These are phyloP conservation scores for Itoplectis maculator DNA, from an alignment of 2,888 invertebrate genomes.

Conservation along the genomic window DNA sequence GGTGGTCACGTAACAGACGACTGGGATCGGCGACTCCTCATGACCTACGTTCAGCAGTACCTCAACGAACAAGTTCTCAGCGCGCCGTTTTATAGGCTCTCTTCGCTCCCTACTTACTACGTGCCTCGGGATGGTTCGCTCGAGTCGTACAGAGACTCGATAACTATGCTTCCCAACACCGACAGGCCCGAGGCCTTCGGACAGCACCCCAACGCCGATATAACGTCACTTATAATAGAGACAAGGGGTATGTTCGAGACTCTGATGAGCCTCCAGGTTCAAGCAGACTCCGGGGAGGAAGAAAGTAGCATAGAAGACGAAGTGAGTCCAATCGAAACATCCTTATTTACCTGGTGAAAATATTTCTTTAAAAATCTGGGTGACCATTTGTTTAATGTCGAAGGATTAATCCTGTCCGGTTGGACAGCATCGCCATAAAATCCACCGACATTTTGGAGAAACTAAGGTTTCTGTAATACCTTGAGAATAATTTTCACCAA, in stretches of 20 bases:
- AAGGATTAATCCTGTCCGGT: too few species aligned
- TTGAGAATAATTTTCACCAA: too few species aligned
- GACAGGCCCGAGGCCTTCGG: slow-evolving; percentile 96
- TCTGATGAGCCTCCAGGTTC: slow-evolving; percentile 91
- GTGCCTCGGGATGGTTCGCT: slow-evolving; percentile 93
- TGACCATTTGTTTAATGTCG: too few species aligned
- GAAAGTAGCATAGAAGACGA: slow-evolving; percentile 90
- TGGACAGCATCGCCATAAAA: too few species aligned
- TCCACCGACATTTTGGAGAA: too few species aligned
- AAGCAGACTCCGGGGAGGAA: slow-evolving; percentile 86
- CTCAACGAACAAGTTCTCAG: slow-evolving; percentile 90
- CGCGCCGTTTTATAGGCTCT: slow-evolving; percentile 90
- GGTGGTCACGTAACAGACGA: slow-evolving; percentile 94
- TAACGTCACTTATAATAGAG: slow-evolving; percentile 93
- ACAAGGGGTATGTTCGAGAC: slow-evolving; percentile 91
- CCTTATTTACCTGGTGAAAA: too few species aligned
- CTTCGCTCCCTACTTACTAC: slow-evolving; percentile 91
- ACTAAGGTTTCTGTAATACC: too few species aligned
- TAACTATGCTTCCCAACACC: slow-evolving; percentile 90
- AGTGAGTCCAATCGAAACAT: slow-evolving; percentile 81
- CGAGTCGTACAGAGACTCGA: slow-evolving; percentile 92
- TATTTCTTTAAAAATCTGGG: too few species aligned
- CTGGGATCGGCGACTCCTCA: slow-evolving; percentile 90
- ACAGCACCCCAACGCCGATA: slow-evolving; percentile 96
- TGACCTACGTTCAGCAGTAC: slow-evolving; percentile 93